phyloP scores from a whole-genome alignment of 2,797 vertebrate genomes.

The Gallinago nigripennis region DNA sequence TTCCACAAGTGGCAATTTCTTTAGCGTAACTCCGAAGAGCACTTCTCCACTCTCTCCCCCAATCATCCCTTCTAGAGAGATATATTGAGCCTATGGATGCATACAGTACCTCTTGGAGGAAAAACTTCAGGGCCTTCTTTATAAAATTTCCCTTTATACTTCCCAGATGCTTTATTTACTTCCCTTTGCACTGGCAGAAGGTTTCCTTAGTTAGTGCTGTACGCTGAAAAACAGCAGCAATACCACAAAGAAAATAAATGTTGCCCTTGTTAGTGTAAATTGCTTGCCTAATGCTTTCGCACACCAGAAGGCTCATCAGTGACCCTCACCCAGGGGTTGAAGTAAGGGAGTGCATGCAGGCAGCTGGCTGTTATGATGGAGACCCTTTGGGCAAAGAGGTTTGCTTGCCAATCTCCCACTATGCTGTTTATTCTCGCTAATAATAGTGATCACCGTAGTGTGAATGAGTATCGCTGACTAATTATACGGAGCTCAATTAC shows the following conservation, averaged over 20 bases:
- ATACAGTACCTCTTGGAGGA: neutral
- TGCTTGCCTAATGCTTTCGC: neutral
- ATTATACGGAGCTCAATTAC: neutral
- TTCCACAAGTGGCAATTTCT: neutral
- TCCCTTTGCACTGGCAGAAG: neutral
- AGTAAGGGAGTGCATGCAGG: fast-evolving
- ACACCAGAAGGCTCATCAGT: neutral
- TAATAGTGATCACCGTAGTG: neutral
- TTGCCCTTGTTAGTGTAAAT: neutral
- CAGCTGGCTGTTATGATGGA: neutral
- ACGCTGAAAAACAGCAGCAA: neutral
- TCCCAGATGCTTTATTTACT: neutral
- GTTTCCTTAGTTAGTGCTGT: neutral
- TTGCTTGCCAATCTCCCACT: neutral
- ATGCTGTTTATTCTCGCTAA: neutral
- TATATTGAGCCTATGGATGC: neutral
- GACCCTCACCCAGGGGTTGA: neutral
- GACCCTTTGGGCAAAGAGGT: neutral
- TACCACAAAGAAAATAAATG: neutral
- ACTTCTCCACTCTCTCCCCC: neutral
- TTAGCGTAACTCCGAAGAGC: neutral
- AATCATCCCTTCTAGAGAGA: neutral
- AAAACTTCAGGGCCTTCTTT: neutral
- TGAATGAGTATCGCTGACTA: conserved; percentile 8
- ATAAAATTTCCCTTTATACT: neutral